Evolutionary conservation across 2,113 vertebrate species (phyloP), one percentile per base, ranked within the genome.

Genomic region (Ursus arctos): DNA sequence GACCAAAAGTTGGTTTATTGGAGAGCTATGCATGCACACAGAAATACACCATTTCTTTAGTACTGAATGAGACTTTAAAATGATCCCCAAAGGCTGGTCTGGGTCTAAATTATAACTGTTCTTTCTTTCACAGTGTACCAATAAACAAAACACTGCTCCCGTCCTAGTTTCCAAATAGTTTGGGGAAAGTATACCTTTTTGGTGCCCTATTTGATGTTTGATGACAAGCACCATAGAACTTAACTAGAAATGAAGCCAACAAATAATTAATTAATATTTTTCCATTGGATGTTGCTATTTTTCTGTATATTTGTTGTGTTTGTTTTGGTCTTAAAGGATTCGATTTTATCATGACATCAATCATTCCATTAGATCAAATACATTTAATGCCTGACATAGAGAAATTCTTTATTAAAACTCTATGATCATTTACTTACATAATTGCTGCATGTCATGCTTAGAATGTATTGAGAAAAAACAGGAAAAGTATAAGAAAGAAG

Each of bases 131-230:
- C n/a, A 11, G 51, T 18, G 3, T 67, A 92, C 76, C 53, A 77
- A 97, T 96, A 91, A 93, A 95, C 7, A 40, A 88, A 94, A 47
- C 18, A n/a, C 22, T 26, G 21, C 26, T 82, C 16, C 36, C 24
- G 81, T 91, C 51, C 9, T 18, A 89, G 51, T 88, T 90, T 83
- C 49, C 95, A 63, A 97, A 83, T 3, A 96, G 11, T 97, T 88
- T 74, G 14, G 51, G 77, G 80, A 91, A 91, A 86, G 22, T 69
- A 24, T 69, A 43, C 69, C 10, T 13, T 88, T 19, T 14, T 95
- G 8, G 65, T 81, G 15, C 55, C 53, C 22, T n/a, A 31, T 71
- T 7, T 87, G 88, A 51, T 18, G 18, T 63, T 86, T 95, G 71
- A 24, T 76, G 63, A 83, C 82, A 91, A 2, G 77, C 76, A 82